Evolutionary conservation across 2,888 invertebrate genomes (phyloP).

Genomic region (Zele albiditarsus): DNA sequence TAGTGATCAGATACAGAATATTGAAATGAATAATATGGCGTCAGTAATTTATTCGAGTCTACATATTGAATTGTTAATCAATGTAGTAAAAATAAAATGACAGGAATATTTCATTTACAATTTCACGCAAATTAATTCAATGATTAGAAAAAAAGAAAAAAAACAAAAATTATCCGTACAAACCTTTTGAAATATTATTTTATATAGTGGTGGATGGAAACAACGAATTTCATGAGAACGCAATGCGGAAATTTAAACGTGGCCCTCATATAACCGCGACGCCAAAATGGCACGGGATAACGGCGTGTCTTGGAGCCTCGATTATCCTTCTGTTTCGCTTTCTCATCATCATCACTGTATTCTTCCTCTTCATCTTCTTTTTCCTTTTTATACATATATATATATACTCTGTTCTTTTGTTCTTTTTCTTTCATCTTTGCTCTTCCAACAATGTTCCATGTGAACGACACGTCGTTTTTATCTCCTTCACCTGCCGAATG

Average conservation of each 20-base stretch:
- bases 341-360: constrained; percentile 42
- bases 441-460: constrained; percentile 12
- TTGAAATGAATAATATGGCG: no score
- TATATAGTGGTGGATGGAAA: constrained; percentile 44
- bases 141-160: not conserved
- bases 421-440: not conserved
- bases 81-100: no score
- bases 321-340: constrained; percentile 49
- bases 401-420: not conserved
- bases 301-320: constrained; percentile 51
- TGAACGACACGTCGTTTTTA: constrained; percentile 27
- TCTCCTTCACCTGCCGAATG: constrained; percentile 45
- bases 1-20: no score
- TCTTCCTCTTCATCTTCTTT: constrained; percentile 47
- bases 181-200: not conserved
- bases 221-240: constrained; percentile 65
- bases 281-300: constrained; percentile 59
- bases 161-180: not conserved
- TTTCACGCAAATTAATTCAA: no score
- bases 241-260: constrained; percentile 68
- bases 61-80: no score
- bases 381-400: constrained; percentile 21
- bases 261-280: constrained; percentile 53
- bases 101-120: no score
- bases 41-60: no score